These are phyloP conservation scores for Zoanthus gigantus DNA, from an alignment of 92 coral and sea anemone genomes.

Conservation along the genomic window DNA sequence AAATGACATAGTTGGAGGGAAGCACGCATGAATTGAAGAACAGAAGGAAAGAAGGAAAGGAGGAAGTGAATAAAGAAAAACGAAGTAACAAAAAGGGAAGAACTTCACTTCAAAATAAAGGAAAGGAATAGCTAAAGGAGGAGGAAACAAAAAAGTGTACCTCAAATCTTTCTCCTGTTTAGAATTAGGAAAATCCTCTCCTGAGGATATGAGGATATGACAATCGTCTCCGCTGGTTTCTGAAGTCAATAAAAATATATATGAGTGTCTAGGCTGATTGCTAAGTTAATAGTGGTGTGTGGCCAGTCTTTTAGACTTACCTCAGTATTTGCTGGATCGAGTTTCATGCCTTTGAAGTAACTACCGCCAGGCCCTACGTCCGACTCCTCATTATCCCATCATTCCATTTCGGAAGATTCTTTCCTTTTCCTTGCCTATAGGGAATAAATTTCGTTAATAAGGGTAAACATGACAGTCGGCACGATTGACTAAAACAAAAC, in stretches of 20 bases:
- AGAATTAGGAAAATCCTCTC: background rate
- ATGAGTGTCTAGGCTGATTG: background rate
- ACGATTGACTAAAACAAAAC: no score
- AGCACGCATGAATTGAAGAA: background rate
- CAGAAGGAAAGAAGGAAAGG: background rate
- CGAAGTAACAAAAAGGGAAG: background rate
- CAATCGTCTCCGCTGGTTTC: conserved; percentile 1
- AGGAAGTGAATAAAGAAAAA: background rate
- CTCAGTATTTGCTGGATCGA: background rate
- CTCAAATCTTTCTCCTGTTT: background rate
- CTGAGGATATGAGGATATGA: background rate
- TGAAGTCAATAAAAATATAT: background rate
- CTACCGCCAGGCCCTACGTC: no score
- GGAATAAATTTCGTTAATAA: no score
- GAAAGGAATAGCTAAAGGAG: background rate
- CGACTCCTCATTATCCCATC: no score
- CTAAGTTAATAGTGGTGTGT: background rate
- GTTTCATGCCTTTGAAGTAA: no score
- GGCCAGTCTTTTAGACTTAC: background rate
- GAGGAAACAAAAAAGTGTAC: background rate
- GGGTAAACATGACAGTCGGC: no score
- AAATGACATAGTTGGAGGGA: background rate
- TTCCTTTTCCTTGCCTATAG: no score
- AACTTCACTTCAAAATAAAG: background rate
- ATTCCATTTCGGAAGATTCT: no score